A percentile compares a stretch with the other conserved stretches of the same genome.
Conservation (phyloP, 2,888 invertebrate genomes). For the Hydraecia micacea region DNA sequence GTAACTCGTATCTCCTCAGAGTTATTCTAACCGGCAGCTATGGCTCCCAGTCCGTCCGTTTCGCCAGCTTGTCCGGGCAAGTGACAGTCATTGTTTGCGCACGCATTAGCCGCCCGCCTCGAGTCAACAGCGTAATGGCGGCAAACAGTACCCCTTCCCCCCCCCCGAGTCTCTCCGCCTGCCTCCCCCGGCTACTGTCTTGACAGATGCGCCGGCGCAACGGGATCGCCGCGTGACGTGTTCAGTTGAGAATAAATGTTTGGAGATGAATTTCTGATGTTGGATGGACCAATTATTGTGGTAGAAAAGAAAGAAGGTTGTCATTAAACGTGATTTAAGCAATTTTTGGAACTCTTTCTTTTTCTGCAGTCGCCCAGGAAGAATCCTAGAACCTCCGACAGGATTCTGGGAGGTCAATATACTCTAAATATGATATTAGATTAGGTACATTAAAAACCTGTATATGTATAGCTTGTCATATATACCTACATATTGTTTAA, state of each 20-base stretch:
- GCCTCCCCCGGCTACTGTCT: constrained; percentile 70
- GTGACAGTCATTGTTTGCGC: constrained; percentile 80
- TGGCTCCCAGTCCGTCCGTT: constrained; percentile 51
- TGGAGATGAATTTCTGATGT: constrained; percentile 44
- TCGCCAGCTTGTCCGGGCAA: constrained; percentile 46
- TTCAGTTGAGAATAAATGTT: constrained; percentile 51
- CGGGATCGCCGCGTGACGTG: constrained; percentile 65
- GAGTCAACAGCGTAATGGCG: constrained; percentile 87
- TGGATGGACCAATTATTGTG: constrained; percentile 11
- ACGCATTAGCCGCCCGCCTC: constrained; percentile 86
- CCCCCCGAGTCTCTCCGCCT: constrained; percentile 48
- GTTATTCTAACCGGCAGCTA: constrained; percentile 19
- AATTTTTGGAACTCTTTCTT: neutral
- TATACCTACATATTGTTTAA: no score
- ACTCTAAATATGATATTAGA: neutral
- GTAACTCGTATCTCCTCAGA: neutral
- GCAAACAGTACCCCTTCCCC: constrained; percentile 78
- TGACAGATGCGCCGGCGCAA: constrained; percentile 74
- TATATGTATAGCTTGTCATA: no score
- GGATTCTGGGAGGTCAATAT: neutral
- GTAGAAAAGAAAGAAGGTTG: neutral
- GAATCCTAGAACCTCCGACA: neutral
- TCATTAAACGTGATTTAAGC: neutral
- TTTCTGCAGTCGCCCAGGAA: no score
- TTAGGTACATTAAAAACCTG: neutral